Base-by-base conservation (phyloP, 2,888 invertebrate species). In the Pterostichus niger region DNA sequence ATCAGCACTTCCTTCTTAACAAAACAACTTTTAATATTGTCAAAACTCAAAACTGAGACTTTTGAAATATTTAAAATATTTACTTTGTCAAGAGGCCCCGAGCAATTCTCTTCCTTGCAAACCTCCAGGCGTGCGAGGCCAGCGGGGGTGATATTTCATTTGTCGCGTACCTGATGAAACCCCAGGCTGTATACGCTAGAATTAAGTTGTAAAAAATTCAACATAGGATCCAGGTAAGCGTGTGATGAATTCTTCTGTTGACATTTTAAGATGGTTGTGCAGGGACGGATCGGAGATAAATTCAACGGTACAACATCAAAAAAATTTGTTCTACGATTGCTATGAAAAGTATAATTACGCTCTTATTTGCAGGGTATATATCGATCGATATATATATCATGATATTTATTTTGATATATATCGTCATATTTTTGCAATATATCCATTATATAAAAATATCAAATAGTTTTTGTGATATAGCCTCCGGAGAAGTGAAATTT, bases 121-220 rank as follows among this genome's bases (percentile, higher is more conserved):
- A 52, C 17, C 46, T 35, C n/a, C n/a, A 71, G 52, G 40, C 0
- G 35, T 13, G 13, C 33, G 35, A 6, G 10, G 56, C 35, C 40
- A 9, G 5, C 7, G 44, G 31, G 71, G 71, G 9, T 15, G 44
- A 40, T 71, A 46, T 64, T 56, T 56, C 77, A 77, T 77, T 77
- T 77, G 56, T 77, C 40, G 71, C 80, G 80, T 71, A n/a, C 54
- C 40, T 86, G 86, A 86, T 85, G 85, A 86, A 84, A 84, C 86
- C 79, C 71, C 81, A 40, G 85, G 86, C 86, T 86, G 84, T 86
- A 85, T 86, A 84, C 85, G 84, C 86, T 85, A 84, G 86, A 86
- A 87, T 87, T 87, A 86, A 85, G 84, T 87, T 85, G 59, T 87
- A 84, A 87, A 87, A 87, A 86, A 85, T 85, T 84, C 85, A 85